Evolutionary conservation across 2,888 invertebrate genomes (phyloP), one percentile per base, ranked within the genome.

Genomic region (Chrysolina americana): DNA sequence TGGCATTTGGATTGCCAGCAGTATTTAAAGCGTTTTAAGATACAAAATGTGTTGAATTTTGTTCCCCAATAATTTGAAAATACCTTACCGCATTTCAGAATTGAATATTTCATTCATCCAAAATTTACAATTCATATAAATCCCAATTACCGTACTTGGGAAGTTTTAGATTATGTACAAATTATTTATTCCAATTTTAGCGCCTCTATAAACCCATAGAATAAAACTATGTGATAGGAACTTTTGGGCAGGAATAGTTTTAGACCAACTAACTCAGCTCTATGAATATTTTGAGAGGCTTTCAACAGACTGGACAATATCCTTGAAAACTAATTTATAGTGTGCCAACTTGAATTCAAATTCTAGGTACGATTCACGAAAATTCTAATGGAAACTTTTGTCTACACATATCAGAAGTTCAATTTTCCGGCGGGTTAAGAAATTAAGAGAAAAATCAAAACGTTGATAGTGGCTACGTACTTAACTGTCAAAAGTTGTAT

Each of bases 151-250:
- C 47, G 48, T 62, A 48, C 48, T 70, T 48, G 71, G 50, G 59
- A 28, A 71, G 50, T 66, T 70, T 66, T 66, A 50, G 66, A 71
- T 62, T 71, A 41, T 47, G 59, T 70, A 70, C 65, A 66, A 65
- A 59, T 17, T 65, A 65, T 56, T 65, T 71, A 71, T 65, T 71
- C 65, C 44, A 62, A 47, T 62, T 53, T 65, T 71, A 59, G 59
- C 59, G 28, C 59, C 15, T 59, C 36, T 59, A 59, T 9, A 15
- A 59, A 59, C 28, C 59, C 19, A n/a, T 23, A 59, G 36, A 59
- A 59, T 28, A 59, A 59, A 28, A 23, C 8, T 59, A 59, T 59
- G 59, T 59, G 59, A 59, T 59, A 59, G 59, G 36, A 59, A 59
- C 59, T 59, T 59, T 59, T 59, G 59, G 59, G 59, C 59, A 59